Evolutionary conservation across 23 tunicate species (phyloP).

Genomic region (Styela plicata): DNA sequence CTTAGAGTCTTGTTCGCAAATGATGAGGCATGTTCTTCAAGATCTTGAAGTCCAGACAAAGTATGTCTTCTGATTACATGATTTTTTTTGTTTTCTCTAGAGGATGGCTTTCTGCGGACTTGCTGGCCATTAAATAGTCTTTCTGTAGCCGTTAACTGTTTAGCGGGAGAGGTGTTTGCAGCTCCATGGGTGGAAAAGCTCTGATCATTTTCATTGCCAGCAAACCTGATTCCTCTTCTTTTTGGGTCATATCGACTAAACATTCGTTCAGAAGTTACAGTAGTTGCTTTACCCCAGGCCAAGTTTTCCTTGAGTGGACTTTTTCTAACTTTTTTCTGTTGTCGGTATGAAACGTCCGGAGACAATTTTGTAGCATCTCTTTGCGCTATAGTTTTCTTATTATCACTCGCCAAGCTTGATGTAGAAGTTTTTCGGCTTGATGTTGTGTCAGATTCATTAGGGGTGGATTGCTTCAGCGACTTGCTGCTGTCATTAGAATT

Average conservation of each 20-base stretch:
- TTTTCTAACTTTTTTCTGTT: not conserved
- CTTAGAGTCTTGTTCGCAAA: not conserved
- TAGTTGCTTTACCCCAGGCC: not conserved
- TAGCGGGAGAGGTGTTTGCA: not conserved
- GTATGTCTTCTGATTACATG: constrained; percentile 18
- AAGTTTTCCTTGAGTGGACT: not conserved
- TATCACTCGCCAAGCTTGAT: not conserved
- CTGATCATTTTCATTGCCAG: constrained; percentile 10
- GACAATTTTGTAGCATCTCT: not conserved
- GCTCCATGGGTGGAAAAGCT: not conserved
- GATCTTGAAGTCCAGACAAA: constrained; percentile 25
- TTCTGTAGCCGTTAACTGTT: constrained; percentile 22
- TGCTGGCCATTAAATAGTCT: constrained; percentile 22
- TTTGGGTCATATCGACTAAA: constrained; percentile 66
- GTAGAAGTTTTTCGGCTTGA: constrained; percentile 7
- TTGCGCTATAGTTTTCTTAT: not conserved
- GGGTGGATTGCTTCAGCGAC: not conserved
- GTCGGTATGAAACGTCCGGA: not conserved
- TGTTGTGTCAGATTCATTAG: not conserved
- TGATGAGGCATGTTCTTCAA: constrained; percentile 16
- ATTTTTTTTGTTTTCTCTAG: constrained; percentile 1
- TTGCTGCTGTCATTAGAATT: not conserved
- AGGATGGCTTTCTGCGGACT: not conserved
- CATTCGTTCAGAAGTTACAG: constrained; percentile 71
- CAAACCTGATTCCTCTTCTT: constrained; percentile 31